phyloP scores from a whole-genome alignment of 2,888 invertebrate species.

The Pterostichus madidus region DNA sequence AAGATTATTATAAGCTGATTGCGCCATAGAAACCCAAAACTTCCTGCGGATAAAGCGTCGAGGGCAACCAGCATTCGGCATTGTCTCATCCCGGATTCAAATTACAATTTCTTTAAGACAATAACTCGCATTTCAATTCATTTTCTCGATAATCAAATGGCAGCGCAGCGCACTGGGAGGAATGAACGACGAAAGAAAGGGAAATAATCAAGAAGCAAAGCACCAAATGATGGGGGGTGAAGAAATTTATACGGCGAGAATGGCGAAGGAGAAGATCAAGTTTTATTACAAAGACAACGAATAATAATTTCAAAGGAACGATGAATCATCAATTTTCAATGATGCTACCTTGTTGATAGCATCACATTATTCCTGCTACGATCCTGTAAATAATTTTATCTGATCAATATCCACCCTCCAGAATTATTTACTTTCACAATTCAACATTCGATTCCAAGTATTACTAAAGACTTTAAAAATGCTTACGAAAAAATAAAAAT shows the following conservation, averaged over 20 bases:
- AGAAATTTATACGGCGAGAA: conserved; percentile 45
- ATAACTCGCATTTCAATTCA: conserved; percentile 66
- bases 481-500: neutral
- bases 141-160: conserved; percentile 64
- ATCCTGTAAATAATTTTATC: conserved; percentile 39
- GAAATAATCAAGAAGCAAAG: conserved; percentile 56
- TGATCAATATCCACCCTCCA: conserved; percentile 28
- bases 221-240: conserved; percentile 40
- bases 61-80: conserved; percentile 7
- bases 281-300: conserved; percentile 47
- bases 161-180: conserved; percentile 24
- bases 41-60: conserved; percentile 18
- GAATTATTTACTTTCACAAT: conserved; percentile 36
- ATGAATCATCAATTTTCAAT: conserved; percentile 51
- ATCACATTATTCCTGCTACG: conserved; percentile 32
- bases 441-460: neutral
- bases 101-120: conserved; percentile 65
- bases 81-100: conserved; percentile 58
- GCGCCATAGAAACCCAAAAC: conserved; percentile 45
- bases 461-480: neutral
- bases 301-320: conserved; percentile 23
- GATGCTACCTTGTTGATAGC: conserved; percentile 47
- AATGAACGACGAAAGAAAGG: conserved; percentile 30
- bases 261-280: conserved; percentile 8
- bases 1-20: conserved; percentile 57